A percentile compares a stretch with the other conserved stretches of the same genome.
These are phyloP conservation scores for Myripristis murdjan DNA, from an alignment of 2,797 vertebrate species.

Conservation along the genomic window DNA sequence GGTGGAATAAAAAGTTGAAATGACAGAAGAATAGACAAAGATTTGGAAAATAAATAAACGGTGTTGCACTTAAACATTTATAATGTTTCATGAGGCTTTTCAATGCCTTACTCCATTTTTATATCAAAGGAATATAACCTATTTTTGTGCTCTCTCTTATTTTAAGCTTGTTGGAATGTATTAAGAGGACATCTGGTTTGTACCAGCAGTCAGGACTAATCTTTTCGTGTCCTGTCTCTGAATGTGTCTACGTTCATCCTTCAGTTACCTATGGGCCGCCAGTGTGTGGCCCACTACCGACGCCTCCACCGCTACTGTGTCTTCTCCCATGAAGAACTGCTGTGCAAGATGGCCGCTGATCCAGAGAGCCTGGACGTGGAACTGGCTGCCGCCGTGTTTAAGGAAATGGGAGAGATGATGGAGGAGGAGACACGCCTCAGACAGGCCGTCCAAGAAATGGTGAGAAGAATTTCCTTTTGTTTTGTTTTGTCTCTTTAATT, in stretches of 20 bases:
- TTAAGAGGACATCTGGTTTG: background rate
- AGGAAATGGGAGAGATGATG: slow-evolving; percentile 94
- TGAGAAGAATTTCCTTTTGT: slow-evolving; percentile 63
- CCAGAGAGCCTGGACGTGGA: slow-evolving; percentile 97
- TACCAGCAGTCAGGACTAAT: background rate
- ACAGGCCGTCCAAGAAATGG: slow-evolving; percentile 90
- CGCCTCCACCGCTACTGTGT: slow-evolving; percentile 96
- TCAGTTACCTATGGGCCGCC: slow-evolving; percentile 95
- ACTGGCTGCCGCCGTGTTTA: slow-evolving; percentile 93
- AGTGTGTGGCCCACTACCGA: slow-evolving; percentile 97
- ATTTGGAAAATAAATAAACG: background rate
- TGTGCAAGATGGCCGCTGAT: slow-evolving; percentile 99
- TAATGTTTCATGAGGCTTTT: background rate
- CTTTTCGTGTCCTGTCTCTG: background rate
- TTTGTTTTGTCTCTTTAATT: background rate
- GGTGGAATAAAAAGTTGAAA: too few relatives aligned
- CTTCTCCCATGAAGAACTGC: slow-evolving; percentile 97
- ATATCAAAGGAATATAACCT: too few relatives aligned
- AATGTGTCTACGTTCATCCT: background rate
- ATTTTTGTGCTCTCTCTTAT: too few relatives aligned
- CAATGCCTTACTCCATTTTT: too few relatives aligned
- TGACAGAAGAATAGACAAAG: too few relatives aligned
- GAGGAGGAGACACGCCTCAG: slow-evolving; percentile 93
- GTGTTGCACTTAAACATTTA: background rate
- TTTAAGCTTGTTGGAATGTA: background rate